These are phyloP conservation scores for Nomada ruficornis DNA, from an alignment of 2,888 invertebrate species.

Conservation along the genomic window DNA sequence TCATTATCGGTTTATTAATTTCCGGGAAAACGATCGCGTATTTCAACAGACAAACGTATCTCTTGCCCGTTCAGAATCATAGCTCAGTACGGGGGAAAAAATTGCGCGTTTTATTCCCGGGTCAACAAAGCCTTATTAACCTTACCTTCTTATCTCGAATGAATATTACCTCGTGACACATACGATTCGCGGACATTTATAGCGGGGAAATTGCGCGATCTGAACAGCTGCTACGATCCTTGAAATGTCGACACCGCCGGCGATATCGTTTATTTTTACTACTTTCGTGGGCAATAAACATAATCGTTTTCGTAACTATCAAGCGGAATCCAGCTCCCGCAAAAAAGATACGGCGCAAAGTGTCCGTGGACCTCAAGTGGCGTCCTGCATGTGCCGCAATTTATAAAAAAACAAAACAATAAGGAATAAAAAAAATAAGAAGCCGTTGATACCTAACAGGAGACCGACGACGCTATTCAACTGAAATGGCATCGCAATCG, in stretches of 20 bases:
- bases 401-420: background rate
- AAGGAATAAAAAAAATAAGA: background rate
- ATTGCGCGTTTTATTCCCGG: slow-evolving; percentile 24
- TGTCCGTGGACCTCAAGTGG: background rate
- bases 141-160: slow-evolving; percentile 50
- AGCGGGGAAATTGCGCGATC: slow-evolving; percentile 48
- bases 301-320: slow-evolving; percentile 72
- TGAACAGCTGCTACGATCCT: slow-evolving; percentile 39
- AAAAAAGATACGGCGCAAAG: slow-evolving; percentile 5
- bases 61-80: background rate
- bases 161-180: slow-evolving; percentile 33
- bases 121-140: background rate
- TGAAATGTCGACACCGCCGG: slow-evolving; percentile 54
- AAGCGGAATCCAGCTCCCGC: slow-evolving; percentile 28
- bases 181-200: slow-evolving; percentile 22
- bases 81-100: background rate
- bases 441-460: too few relatives aligned
- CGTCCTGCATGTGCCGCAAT: too few relatives aligned
- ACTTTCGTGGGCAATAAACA: slow-evolving; percentile 68
- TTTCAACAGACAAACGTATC: background rate
- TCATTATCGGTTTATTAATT: too few relatives aligned
- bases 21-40: background rate
- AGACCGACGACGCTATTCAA: too few relatives aligned
- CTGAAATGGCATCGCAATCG: too few relatives aligned
- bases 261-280: slow-evolving; percentile 72